A percentile compares a stretch with the other conserved stretches of the same genome.
phyloP scores from a whole-genome alignment of 1,140 invertebrate genomes.

The Anastrepha ludens region DNA sequence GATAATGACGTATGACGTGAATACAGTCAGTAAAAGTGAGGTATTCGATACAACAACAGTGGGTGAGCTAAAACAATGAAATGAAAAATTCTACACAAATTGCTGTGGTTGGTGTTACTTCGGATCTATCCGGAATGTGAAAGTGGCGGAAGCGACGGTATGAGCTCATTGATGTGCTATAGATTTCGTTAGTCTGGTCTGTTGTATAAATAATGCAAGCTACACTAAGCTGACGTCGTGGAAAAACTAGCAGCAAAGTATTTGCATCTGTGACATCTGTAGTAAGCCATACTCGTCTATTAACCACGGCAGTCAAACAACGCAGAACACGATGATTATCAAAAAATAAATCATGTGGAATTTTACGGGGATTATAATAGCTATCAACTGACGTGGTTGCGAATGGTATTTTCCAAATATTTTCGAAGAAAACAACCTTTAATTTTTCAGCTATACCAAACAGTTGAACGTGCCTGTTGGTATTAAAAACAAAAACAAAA shows the following conservation, averaged over 20 bases:
- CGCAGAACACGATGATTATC: background rate
- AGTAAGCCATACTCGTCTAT: slow-evolving; percentile 39
- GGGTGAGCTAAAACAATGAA: slow-evolving; percentile 31
- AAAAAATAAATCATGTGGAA: background rate
- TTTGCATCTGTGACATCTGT: background rate
- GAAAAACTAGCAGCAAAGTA: background rate
- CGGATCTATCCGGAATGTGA: background rate
- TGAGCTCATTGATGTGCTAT: slow-evolving; percentile 14
- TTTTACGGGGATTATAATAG: background rate
- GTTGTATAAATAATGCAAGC: background rate
- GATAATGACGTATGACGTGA: background rate
- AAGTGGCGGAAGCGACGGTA: slow-evolving; percentile 37
- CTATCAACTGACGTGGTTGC: background rate
- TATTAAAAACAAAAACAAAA: slow-evolving; percentile 7
- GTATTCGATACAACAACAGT: slow-evolving; percentile 12
- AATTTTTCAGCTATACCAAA: slow-evolving; percentile 52
- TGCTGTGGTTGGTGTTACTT: slow-evolving; percentile 36
- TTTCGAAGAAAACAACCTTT: slow-evolving; percentile 31
- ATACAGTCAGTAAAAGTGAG: background rate
- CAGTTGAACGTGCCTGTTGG: slow-evolving; percentile 55
- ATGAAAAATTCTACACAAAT: slow-evolving; percentile 48
- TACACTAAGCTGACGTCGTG: background rate
- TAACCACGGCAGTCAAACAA: background rate
- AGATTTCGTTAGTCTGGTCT: background rate
- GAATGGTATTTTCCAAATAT: slow-evolving; percentile 34